A percentile compares a stretch with the other conserved stretches of the same genome.
phyloP scores from a whole-genome alignment of 2,113 vertebrate genomes.

The Hippocampus comes region DNA sequence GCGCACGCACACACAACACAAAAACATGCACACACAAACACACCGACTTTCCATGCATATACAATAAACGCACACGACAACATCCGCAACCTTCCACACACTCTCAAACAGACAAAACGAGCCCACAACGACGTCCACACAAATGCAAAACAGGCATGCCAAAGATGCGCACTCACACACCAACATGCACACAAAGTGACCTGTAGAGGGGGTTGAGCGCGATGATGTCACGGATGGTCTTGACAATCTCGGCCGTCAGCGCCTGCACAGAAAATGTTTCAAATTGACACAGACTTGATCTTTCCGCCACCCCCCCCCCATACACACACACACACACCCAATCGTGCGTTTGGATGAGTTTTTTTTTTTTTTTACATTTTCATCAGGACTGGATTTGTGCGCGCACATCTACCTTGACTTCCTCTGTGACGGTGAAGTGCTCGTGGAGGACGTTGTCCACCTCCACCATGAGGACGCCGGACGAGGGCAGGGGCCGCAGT shows the following conservation, averaged over 20 bases:
- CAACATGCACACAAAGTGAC: conserved; percentile 49
- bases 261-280: conserved; percentile 70
- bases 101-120: no score
- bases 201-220: conserved; percentile 94
- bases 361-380: neutral
- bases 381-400: no score
- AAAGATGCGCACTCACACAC: neutral
- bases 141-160: neutral
- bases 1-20: no score
- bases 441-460: conserved; percentile 92
- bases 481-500: conserved; percentile 52
- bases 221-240: conserved; percentile 98
- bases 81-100: no score
- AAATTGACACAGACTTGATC: no score
- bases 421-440: conserved; percentile 92
- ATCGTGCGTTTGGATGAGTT: neutral
- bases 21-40: neutral
- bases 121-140: no score
- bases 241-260: conserved; percentile 96
- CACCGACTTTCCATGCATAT: no score
- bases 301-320: no score
- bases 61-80: no score
- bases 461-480: conserved; percentile 90
- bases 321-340: no score
- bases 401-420: conserved; percentile 81